Conservation (phyloP, 92 coral and sea anemone species). For the Plumapathes pennacea region DNA sequence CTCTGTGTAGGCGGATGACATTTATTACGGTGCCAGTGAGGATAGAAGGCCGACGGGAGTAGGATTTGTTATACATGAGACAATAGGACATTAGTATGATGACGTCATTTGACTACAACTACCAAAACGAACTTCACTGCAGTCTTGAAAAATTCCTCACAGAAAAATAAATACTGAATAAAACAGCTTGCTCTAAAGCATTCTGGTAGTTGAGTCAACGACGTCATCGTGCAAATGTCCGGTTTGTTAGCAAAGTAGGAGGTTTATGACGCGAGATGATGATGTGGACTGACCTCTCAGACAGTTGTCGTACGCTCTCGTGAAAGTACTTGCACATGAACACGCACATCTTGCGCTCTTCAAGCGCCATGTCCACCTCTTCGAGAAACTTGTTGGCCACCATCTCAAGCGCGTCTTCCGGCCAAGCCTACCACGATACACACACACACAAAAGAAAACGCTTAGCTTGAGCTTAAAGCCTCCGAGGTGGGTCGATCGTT, state of each 20-base stretch:
- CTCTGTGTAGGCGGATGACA: no score
- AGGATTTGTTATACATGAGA: no score
- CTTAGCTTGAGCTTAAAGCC: no score
- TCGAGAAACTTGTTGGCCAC: conserved; percentile 97
- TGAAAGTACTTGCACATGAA: conserved; percentile 99
- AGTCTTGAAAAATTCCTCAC: no score
- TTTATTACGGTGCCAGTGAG: no score
- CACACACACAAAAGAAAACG: not conserved
- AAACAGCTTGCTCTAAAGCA: not conserved
- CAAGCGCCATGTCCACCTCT: conserved; percentile 90
- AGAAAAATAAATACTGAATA: no score
- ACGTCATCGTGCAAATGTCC: not conserved
- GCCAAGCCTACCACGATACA: conserved; percentile 86
- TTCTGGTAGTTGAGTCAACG: not conserved
- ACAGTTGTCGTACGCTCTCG: conserved; percentile 87
- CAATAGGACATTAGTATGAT: no score
- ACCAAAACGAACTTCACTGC: no score
- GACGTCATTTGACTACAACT: no score
- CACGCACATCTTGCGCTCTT: conserved; percentile 79
- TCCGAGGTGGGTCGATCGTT: no score
- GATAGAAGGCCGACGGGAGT: no score
- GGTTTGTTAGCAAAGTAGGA: not conserved
- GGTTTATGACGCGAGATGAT: not conserved
- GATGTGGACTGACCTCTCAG: conserved; percentile 65
- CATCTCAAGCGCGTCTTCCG: conserved; percentile 98